These are phyloP conservation scores for Bombus vancouverensis DNA, from an alignment of 1,140 invertebrate genomes.

Conservation along the genomic window DNA sequence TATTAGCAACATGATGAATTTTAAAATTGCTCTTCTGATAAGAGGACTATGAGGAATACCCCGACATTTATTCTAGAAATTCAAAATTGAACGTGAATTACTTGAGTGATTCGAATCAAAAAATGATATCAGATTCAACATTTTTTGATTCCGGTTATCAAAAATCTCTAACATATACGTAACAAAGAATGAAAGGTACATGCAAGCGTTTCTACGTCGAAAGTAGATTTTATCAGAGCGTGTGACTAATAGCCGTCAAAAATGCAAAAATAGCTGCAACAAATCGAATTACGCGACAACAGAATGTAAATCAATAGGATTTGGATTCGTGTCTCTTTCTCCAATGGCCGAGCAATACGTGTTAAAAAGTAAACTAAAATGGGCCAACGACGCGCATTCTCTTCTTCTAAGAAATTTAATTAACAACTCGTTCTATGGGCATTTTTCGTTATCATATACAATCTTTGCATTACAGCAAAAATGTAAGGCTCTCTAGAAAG, in stretches of 20 bases:
- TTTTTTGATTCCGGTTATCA: too few species aligned
- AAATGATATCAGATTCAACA: too few species aligned
- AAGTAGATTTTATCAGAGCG: constrained; percentile 9
- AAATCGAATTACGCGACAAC: constrained; percentile 52
- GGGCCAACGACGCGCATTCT: not conserved
- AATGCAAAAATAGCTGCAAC: constrained; percentile 49
- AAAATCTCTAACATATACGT: not conserved
- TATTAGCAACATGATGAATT: too few species aligned
- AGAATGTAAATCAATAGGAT: constrained; percentile 53
- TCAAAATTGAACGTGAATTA: too few species aligned
- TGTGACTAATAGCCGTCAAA: constrained; percentile 22
- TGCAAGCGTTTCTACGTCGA: not conserved
- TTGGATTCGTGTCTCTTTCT: constrained; percentile 38
- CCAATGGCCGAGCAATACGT: too few species aligned
- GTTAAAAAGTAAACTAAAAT: constrained; percentile 2
- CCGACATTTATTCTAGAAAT: too few species aligned
- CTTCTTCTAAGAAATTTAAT: constrained; percentile 17
- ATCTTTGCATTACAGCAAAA: not conserved
- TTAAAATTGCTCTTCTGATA: too few species aligned
- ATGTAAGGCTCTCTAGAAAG: not conserved
- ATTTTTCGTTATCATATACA: not conserved
- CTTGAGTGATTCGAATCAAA: too few species aligned
- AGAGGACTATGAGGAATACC: too few species aligned
- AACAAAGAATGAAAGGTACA: not conserved
- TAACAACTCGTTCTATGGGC: not conserved